phyloP scores from a whole-genome alignment of 2,797 vertebrate species.

The Eulemur mongoz region DNA sequence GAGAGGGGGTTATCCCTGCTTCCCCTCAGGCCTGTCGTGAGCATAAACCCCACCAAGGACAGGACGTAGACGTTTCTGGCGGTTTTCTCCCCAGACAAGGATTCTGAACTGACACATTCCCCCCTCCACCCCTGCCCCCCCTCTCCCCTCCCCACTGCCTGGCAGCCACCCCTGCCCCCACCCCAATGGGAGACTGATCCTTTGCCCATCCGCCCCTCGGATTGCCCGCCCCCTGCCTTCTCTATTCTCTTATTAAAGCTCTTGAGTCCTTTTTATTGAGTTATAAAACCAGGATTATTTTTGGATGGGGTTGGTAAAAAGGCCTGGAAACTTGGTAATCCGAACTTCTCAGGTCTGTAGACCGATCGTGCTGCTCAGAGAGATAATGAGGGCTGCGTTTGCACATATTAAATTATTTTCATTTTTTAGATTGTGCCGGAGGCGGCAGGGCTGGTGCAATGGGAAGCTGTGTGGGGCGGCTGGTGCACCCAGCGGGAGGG shows the following conservation, averaged over 20 bases:
- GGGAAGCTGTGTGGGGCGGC: not conserved
- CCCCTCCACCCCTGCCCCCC: accelerated
- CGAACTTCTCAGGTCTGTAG: conserved; percentile 70
- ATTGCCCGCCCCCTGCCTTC: conserved; percentile 6
- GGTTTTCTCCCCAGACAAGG: not conserved
- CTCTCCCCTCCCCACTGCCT: accelerated
- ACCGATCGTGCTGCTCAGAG: conserved; percentile 57
- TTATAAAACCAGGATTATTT: conserved; percentile 79
- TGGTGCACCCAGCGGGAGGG: not conserved
- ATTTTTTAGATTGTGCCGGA: conserved; percentile 27
- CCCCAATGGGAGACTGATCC: conserved; percentile 1
- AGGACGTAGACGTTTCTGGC: accelerated
- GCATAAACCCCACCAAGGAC: not conserved
- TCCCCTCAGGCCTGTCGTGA: not conserved
- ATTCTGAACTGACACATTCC: not conserved
- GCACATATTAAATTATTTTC: conserved; percentile 66
- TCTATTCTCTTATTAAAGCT: conserved; percentile 61
- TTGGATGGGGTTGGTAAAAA: conserved; percentile 73
- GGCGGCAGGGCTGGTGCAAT: not conserved
- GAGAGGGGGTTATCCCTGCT: accelerated
- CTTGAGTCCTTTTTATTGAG: conserved; percentile 77
- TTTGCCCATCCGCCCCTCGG: conserved; percentile 64
- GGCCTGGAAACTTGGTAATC: conserved; percentile 76
- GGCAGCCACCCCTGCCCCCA: accelerated
- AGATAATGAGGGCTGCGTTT: conserved; percentile 58